Base-by-base conservation (phyloP, 2,888 invertebrate species). In the Drosophila infuscata region DNA sequence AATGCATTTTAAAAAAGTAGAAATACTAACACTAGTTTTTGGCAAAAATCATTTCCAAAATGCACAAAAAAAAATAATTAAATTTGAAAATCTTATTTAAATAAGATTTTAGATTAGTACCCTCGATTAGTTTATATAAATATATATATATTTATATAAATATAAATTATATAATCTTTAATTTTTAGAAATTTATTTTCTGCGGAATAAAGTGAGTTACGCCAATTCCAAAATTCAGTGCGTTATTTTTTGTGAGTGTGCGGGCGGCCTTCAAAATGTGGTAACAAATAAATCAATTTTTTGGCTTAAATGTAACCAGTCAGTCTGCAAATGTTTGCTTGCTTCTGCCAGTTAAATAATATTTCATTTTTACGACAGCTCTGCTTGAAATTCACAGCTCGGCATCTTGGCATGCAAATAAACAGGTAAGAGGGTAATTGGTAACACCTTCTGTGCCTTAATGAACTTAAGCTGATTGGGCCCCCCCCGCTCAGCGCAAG, bases 401-500 rank as follows among this genome's bases (percentile, higher is more conserved):
- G 54, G 25, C 41, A 54, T 36, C 58, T 54, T 54, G 64, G 48
- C 59, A 61, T 68, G 72, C 68, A 67, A 59, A 69, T 71, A 30
- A 73, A 46, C 8, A 17, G 20, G 25, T 29, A 36, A 20, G 38
- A n/a, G 38, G 36, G 48, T 48, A 79, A 74, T 75, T 57, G 72
- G 48, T 53, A 73, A 66, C 68, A 89, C 82, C 85, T 89, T 87
- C 66, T 64, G 61, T 66, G 56, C 65, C 82, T 69, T 83, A 87
- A 84, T 87, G 73, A 76, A 70, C 41, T 49, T 52, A 35, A 20
- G 54, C 57, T 46, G 30, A 54, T 51, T 68, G 57, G 63, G 46
- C 20, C 46, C 46, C 8, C 33, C 41, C 29, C 20, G 20, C 20
- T 25, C 32, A 12, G 46, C 17, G 25, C 11, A 49, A 35, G 49